Percentiles rank a stretch among this genome's conserved stretches.
Conservation (phyloP, 2,888 invertebrate species). For the Conistra vaccinii region DNA sequence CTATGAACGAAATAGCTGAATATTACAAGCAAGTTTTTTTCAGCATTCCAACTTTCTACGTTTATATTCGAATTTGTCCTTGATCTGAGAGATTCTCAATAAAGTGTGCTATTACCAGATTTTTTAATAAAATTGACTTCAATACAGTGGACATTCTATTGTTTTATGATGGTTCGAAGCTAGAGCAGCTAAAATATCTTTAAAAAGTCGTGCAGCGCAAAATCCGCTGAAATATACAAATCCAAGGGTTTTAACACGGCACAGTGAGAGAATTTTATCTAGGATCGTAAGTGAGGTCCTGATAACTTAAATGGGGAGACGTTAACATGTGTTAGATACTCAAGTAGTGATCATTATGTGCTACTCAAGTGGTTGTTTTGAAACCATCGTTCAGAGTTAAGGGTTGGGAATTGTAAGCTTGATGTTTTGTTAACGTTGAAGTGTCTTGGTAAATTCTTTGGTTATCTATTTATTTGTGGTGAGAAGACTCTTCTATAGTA, state of each 20-base stretch:
- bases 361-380: conserved; percentile 67
- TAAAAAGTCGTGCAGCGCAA: conserved; percentile 37
- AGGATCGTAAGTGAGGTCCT: conserved; percentile 60
- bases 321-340: conserved; percentile 65
- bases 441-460: conserved; percentile 44
- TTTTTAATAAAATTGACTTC: neutral
- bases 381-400: conserved; percentile 47
- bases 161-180: neutral
- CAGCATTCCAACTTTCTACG: neutral
- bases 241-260: conserved; percentile 31
- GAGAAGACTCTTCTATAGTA: neutral
- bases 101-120: neutral
- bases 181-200: neutral
- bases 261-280: conserved; percentile 63
- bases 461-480: conserved; percentile 9
- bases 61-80: neutral
- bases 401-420: conserved; percentile 60
- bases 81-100: neutral
- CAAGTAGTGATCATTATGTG: conserved; percentile 65
- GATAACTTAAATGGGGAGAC: conserved; percentile 65
- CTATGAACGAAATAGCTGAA: too few species aligned
- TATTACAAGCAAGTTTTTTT: neutral
- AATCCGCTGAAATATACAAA: conserved; percentile 45
- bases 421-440: conserved; percentile 52
- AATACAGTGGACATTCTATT: neutral